These are phyloP conservation scores for Macaria liturata DNA, from an alignment of 2,888 invertebrate genomes.

Conservation along the genomic window DNA sequence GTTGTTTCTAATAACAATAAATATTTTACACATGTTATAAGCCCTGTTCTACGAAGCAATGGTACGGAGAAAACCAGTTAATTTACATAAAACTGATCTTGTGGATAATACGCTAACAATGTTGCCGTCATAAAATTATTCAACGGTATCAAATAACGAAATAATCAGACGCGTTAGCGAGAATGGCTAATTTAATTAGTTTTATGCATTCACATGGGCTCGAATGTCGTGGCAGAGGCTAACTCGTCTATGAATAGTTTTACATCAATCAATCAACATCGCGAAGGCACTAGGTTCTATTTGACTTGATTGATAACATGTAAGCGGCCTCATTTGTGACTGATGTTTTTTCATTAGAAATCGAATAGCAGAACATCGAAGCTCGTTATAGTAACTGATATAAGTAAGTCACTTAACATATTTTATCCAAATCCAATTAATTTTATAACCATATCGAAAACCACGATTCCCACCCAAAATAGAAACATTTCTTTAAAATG, in stretches of 20 bases:
- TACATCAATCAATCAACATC: constrained; percentile 10
- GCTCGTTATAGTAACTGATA: no score
- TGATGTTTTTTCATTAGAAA: no score
- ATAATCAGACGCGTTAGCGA: constrained; percentile 27
- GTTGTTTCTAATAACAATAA: constrained; percentile 1
- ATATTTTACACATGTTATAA: constrained; percentile 13
- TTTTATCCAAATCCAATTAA: no score
- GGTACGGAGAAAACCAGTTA: constrained; percentile 28
- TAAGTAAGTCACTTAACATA: no score
- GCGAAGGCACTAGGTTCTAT: no score
- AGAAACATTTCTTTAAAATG: no score
- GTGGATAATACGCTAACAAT: constrained; percentile 26
- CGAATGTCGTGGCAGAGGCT: constrained; percentile 17
- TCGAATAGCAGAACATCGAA: no score
- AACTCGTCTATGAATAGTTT: constrained; percentile 20
- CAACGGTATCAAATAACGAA: constrained; percentile 28
- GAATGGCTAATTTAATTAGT: constrained; percentile 20
- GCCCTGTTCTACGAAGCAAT: constrained; percentile 23
- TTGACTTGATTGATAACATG: no score
- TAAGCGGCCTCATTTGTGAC: no score
- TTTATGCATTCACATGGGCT: constrained; percentile 21
- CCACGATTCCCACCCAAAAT: no score
- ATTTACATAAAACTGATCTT: constrained; percentile 32
- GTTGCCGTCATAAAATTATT: constrained; percentile 26
- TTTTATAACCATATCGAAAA: no score